Conservation (phyloP, 2,888 invertebrate species). For the Mesorhabditis belari region DNA sequence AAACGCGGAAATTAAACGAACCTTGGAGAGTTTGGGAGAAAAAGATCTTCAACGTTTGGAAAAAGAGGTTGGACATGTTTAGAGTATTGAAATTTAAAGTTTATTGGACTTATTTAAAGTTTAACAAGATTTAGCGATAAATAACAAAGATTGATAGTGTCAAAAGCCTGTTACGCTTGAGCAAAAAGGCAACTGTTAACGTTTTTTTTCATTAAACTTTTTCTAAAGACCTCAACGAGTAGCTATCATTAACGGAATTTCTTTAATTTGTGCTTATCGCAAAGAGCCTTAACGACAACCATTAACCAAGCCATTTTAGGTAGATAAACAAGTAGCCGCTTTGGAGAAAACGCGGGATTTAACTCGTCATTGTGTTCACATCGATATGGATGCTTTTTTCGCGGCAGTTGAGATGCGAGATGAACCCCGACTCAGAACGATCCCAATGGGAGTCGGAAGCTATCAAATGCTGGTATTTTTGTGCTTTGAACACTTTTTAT, state of each 20-base stretch:
- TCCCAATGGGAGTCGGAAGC: slow-evolving; percentile 64
- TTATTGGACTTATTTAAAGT: too few relatives aligned
- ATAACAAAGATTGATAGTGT: too few relatives aligned
- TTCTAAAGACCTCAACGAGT: too few relatives aligned
- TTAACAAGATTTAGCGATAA: too few relatives aligned
- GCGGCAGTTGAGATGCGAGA: slow-evolving; percentile 63
- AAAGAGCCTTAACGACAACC: too few relatives aligned
- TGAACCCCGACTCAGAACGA: slow-evolving; percentile 54
- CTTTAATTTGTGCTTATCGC: too few relatives aligned
- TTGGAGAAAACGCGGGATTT: slow-evolving; percentile 57
- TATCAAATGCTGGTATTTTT: slow-evolving; percentile 59
- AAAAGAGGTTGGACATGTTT: not conserved
- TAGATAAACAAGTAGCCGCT: slow-evolving; percentile 54
- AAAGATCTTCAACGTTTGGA: not conserved
- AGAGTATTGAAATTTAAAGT: not conserved
- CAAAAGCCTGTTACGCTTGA: too few relatives aligned
- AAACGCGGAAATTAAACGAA: not conserved
- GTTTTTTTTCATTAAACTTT: too few relatives aligned
- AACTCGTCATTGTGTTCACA: slow-evolving; percentile 35
- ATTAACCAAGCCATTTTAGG: slow-evolving; percentile 52
- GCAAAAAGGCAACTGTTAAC: too few relatives aligned
- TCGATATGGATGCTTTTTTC: slow-evolving; percentile 63
- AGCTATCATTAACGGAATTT: too few relatives aligned
- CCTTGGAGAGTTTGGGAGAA: not conserved
- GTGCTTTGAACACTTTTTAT: not conserved